phyloP scores from a whole-genome alignment of 1,140 invertebrate species.

The Mercenaria mercenaria region DNA sequence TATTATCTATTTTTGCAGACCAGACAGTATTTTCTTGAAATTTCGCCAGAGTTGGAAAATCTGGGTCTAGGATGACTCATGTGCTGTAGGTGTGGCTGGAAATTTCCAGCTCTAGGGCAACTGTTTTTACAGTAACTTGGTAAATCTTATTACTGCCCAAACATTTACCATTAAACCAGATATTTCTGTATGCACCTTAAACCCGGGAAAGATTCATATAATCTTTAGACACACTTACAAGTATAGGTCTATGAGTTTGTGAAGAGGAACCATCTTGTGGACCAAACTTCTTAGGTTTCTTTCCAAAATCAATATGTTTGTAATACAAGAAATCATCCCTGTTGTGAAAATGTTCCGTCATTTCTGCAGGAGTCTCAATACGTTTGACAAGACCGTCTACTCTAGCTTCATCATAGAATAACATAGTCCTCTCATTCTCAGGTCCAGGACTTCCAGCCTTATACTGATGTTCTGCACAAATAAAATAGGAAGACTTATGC shows the following conservation, averaged over 20 bases:
- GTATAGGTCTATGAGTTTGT: constrained; percentile 83
- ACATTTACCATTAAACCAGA: too few relatives aligned
- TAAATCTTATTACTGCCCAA: too few relatives aligned
- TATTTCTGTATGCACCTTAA: too few relatives aligned
- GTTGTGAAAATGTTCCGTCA: constrained; percentile 89
- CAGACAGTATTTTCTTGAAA: too few relatives aligned
- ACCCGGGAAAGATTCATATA: too few relatives aligned
- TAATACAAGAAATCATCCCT: constrained; percentile 89
- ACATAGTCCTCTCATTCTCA: constrained; percentile 89
- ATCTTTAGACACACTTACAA: constrained; percentile 84
- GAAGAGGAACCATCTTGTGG: constrained; percentile 78
- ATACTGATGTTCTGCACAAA: constrained; percentile 90
- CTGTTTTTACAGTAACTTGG: too few relatives aligned
- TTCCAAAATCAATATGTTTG: constrained; percentile 86
- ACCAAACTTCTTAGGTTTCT: constrained; percentile 85
- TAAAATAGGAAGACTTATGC: constrained; percentile 70
- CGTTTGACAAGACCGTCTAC: constrained; percentile 90
- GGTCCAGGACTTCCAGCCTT: constrained; percentile 86
- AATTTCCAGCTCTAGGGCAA: too few relatives aligned
- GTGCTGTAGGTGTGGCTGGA: too few relatives aligned
- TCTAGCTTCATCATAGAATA: constrained; percentile 90
- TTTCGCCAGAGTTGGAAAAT: too few relatives aligned
- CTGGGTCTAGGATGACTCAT: too few relatives aligned
- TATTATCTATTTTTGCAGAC: too few relatives aligned
- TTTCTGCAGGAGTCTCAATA: constrained; percentile 88